A percentile compares a stretch with the other conserved stretches of the same genome.
Conservation (phyloP, 1,140 invertebrate species). For the Drosophila parvula region DNA sequence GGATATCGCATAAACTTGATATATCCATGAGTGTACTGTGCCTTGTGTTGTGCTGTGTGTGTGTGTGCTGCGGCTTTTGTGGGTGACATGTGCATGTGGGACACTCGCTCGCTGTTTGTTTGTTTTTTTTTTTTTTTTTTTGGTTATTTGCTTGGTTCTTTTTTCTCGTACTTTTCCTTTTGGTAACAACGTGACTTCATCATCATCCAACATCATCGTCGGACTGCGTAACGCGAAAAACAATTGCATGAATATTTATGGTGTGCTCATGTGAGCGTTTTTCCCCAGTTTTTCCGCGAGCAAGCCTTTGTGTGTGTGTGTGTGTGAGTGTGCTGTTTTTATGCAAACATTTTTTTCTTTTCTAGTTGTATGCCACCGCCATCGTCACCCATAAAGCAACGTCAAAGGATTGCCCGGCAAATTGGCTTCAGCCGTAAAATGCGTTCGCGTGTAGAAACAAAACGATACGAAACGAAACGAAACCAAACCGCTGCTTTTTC, state of each 20-base stretch:
- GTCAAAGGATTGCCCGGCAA: conserved; percentile 75
- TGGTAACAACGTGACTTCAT: conserved; percentile 66
- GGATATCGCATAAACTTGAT: conserved; percentile 7
- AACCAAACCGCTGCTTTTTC: conserved; percentile 8
- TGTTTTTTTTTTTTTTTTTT: too few relatives aligned
- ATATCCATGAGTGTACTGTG: conserved; percentile 3
- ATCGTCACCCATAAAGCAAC: conserved; percentile 29
- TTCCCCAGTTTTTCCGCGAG: conserved; percentile 5
- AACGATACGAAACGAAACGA: conserved; percentile 14
- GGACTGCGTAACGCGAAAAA: conserved; percentile 48
- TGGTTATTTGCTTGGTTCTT: conserved; percentile 25
- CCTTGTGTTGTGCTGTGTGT: conserved; percentile 2
- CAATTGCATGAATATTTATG: conserved; percentile 60
- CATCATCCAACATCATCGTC: conserved; percentile 46
- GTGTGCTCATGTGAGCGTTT: conserved; percentile 35
- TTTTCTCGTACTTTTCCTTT: conserved; percentile 29
- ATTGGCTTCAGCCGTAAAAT: conserved; percentile 71
- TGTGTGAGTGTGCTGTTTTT: conserved; percentile 19
- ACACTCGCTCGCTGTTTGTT: conserved; percentile 47
- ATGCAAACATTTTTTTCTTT: conserved; percentile 32
- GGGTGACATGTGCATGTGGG: conserved; percentile 63
- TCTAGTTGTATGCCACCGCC: conserved; percentile 4
- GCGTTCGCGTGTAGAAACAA: conserved; percentile 69
- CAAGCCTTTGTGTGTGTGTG: neutral
- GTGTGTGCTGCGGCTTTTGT: conserved; percentile 23